Percentiles rank a stretch among this genome's conserved stretches.
Conservation (phyloP, 2,888 invertebrate genomes). For the Acronicta alni region DNA sequence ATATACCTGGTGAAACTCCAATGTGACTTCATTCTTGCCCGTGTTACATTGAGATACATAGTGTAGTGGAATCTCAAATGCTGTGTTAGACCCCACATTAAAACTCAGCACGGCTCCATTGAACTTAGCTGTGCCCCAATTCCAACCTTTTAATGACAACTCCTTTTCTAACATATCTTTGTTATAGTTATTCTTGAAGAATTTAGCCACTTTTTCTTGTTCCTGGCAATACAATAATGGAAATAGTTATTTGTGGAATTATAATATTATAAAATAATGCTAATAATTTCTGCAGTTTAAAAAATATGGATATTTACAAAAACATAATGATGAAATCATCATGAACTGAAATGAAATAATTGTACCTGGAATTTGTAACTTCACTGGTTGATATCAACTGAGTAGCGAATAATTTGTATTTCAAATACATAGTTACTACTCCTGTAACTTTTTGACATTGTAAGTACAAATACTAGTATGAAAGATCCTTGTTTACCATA, state of each 20-base stretch:
- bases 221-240: slow-evolving; percentile 89
- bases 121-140: slow-evolving; percentile 99
- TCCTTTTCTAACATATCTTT: slow-evolving; percentile 97
- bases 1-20: slow-evolving; percentile 97
- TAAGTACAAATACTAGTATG: too few relatives aligned
- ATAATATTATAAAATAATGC: too few relatives aligned
- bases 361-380: too few relatives aligned
- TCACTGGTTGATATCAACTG: too few relatives aligned
- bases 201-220: slow-evolving; percentile 97
- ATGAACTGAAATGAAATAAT: too few relatives aligned
- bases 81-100: slow-evolving; percentile 94
- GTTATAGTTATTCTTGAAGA: slow-evolving; percentile 94
- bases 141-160: slow-evolving; percentile 98
- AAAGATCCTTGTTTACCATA: not conserved
- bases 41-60: slow-evolving; percentile 98
- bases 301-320: not conserved
- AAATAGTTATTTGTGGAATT: not conserved
- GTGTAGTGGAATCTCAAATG: slow-evolving; percentile 98
- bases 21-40: slow-evolving; percentile 99
- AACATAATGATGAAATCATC: too few relatives aligned
- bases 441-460: not conserved
- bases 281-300: not conserved
- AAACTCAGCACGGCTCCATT: slow-evolving; percentile 95
- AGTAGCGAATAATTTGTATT: not conserved
- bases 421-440: not conserved